Base-by-base conservation (phyloP, 2,888 invertebrate genomes). In the Eupithecia pulchellata region DNA sequence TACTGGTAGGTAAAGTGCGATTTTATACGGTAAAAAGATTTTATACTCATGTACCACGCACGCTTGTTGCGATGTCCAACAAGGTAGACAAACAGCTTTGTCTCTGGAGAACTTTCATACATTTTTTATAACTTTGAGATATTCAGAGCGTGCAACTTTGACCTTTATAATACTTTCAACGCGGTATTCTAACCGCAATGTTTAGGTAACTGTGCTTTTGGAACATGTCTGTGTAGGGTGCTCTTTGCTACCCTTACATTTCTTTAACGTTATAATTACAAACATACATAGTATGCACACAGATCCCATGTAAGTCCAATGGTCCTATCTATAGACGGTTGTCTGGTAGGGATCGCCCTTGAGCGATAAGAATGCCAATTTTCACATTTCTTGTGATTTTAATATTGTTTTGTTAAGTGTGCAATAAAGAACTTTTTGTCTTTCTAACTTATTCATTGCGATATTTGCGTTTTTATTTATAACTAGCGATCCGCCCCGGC, bases 11-110 rank as follows among this genome's bases (percentile, higher is more conserved):
- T 60, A 32, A 34, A 25, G 61, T 14, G 34, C 32, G 32, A 32
- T 9, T 3, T 32, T 81, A 75, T 77, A 80, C 75, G 69, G 73
- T 76, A 78, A 79, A 81, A 75, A 77, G 71, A 79, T 61, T 61
- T 20, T 34, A 30, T 60, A 61, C 34, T 13, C 34, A 61, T 34
- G 61, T 61, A 34, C 13, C 25, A 36, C 34, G 34, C 34, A 32
- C 61, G 61, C 20, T 61, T 61, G 60, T 60, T 60, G 61, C 61
- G 32, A 61, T 61, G 34, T 61, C 61, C 61, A 32, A 61, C 61
- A 61, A 61, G 32, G 32, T 34, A 61, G 61, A 61, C 61, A 20
- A 34, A 61, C 34, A 5, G 61, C 34, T 61, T 61, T 61, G 34
- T 61, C 61, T 25, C 61, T 25, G 20, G 61, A 25, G 34, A 61